Evolutionary conservation across 2,113 vertebrate genomes (phyloP).

Genomic region (Sarotherodon lohbergeri): DNA sequence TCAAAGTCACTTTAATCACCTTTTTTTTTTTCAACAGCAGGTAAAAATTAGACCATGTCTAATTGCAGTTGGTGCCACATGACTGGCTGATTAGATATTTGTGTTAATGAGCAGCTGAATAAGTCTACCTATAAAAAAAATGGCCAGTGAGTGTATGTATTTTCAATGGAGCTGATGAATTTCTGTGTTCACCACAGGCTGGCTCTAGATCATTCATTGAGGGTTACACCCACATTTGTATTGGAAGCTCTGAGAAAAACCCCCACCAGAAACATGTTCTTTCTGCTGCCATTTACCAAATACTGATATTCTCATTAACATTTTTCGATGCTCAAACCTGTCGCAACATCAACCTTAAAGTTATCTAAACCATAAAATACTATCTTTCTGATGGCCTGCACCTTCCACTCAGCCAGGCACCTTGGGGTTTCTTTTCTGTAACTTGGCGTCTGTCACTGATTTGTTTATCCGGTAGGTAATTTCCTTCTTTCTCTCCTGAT

Average conservation of each 20-base stretch:
- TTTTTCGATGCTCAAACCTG: not conserved
- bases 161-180: not conserved
- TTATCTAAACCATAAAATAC: not conserved
- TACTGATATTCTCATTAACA: not conserved
- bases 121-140: not conserved
- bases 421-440: not conserved
- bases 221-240: not conserved
- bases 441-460: not conserved
- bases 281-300: not conserved
- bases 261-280: accelerated
- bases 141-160: not conserved
- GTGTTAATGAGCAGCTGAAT: not conserved
- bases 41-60: not conserved
- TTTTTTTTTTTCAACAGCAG: not conserved
- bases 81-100: not conserved
- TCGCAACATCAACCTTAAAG: not conserved
- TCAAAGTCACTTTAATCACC: not conserved
- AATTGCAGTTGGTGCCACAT: not conserved
- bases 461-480: not conserved
- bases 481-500: not conserved
- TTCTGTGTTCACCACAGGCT: not conserved
- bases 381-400: not conserved
- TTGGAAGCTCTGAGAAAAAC: not conserved
- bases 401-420: not conserved
- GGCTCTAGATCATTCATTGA: not conserved